A percentile compares a stretch with the other conserved stretches of the same genome.
phyloP scores from a whole-genome alignment of 2,797 vertebrate genomes.

The Hoplostethus mediterraneus region DNA sequence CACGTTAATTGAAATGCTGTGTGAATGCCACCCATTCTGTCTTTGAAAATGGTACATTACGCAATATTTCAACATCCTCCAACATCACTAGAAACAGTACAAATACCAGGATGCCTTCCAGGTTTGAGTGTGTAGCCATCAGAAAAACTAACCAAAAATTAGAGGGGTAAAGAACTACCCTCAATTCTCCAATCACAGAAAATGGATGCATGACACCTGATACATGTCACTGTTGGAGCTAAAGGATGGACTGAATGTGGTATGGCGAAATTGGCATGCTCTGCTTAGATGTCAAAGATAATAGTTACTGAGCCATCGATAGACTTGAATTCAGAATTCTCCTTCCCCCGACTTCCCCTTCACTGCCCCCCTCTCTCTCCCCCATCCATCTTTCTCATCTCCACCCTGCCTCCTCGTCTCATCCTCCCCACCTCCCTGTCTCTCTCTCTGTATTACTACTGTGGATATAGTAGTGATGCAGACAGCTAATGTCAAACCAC shows the following conservation, averaged over 20 bases:
- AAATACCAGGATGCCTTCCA: slow-evolving; percentile 3
- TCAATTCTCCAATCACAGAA: no score
- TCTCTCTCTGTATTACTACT: slow-evolving; percentile 40
- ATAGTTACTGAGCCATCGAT: no score
- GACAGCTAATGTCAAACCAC: slow-evolving; percentile 73
- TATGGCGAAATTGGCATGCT: no score
- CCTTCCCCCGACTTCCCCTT: neutral
- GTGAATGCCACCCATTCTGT: slow-evolving; percentile 38
- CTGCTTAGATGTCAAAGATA: no score
- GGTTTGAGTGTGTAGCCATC: no score
- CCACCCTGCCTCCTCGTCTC: no score
- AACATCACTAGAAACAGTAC: slow-evolving; percentile 32
- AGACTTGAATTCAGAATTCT: slow-evolving; percentile 4
- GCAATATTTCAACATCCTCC: no score
- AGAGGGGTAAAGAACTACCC: no score
- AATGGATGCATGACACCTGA: no score
- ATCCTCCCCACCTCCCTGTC: neutral
- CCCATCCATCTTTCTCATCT: neutral
- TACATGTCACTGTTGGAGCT: no score
- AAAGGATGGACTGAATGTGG: no score
- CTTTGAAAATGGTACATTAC: slow-evolving; percentile 19
- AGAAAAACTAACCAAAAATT: no score
- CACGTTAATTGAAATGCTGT: slow-evolving; percentile 65
- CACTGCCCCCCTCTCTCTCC: neutral
- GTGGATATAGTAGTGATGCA: slow-evolving; percentile 60